Evolutionary conservation across 2,888 invertebrate genomes (phyloP), one percentile per base, ranked within the genome.

Genomic region (Eurytoma californica): DNA sequence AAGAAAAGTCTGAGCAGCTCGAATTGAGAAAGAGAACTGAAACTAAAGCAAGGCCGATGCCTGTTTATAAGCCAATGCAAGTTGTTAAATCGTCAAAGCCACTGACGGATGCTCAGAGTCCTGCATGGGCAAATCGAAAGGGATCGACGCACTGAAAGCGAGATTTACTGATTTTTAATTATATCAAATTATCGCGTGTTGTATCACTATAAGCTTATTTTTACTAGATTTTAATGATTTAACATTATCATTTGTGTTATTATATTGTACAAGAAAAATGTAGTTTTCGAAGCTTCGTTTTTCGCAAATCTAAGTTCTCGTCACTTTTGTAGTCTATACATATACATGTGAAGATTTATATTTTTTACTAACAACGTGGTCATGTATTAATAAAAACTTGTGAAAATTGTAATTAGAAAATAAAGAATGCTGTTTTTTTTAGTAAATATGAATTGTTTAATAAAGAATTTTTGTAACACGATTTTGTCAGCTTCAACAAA

Each of bases 31-130:
- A 93, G 66, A 91, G 92, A 84, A 86, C 92, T 16, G 92, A 94
- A 65, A 91, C 93, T 81, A 94, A 93, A 87, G 93, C 95, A 0
- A 92, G 93, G 83, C 94, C 95, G 1, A 91, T 93, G 69, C 92
- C 92, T 18, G 88, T 89, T 13, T 91, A 90, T 77, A 91, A 91
- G 79, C 91, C 92, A 14, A 88, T 93, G 83, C 85, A 91, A 28
- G 91, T 93, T 16, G 90, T 92, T 72, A 92, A 92, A 74, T 92
- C 93, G 2, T 85, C 84, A 0, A 91, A 91, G 63, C 91, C 92
- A 5, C 85, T 94, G 1, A 95, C 95, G 1, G 91, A 92, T 20
- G 94, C 95, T 0, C 91, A 93, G 73, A 94, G 94, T 80, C 94
- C 95, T 0, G 86, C 83, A 1, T 87, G 87, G 84, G 75, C 83